Base-by-base conservation (phyloP, 1,140 invertebrate species). In the Atopsyche davidsoni region DNA sequence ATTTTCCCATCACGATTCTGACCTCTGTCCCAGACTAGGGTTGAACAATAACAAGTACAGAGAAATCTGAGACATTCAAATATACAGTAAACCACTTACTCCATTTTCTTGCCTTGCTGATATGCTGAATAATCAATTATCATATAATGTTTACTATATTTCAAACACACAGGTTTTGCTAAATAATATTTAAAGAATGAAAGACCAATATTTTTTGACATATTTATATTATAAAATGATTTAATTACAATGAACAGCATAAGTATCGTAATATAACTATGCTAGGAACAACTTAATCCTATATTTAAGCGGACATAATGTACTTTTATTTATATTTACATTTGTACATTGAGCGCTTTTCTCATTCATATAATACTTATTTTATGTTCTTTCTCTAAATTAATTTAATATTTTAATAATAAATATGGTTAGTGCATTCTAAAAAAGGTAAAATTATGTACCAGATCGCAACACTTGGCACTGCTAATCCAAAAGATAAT, bases 191-290 rank as follows among this genome's bases (percentile, higher is more conserved):
- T 28, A 7, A 28, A n/a, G 25, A n/a, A 28, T 28, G 25, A 28
- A 38, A 38, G 18, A 38, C 6, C 11, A 13, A 69, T 69, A n/a
- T 72, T 71, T 73, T 65, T 70, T 73, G 69, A 74, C 72, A 74
- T 72, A 70, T 71, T 74, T 73, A 72, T 73, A 74, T 73, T 74
- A 74, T 73, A 74, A 74, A 74, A 74, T 74, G 72, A 73, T 74
- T 72, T 74, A 71, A 73, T 74, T 74, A 73, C 70, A 73, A 72
- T 73, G 72, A 72, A 73, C 69, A 74, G 68, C 70, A 74, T 74
- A 72, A 73, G 70, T 74, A 73, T 73, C 67, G 71, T 72, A 69
- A 68, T 72, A 64, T 72, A 72, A 69, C 70, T 74, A 74, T 56
- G 53, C 68, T 74, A 74, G 68, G 63, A 74, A 74, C 72, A 74